A percentile compares a stretch with the other conserved stretches of the same genome.
Conservation (phyloP, 2,888 invertebrate species). For the Emmelina monodactyla region DNA sequence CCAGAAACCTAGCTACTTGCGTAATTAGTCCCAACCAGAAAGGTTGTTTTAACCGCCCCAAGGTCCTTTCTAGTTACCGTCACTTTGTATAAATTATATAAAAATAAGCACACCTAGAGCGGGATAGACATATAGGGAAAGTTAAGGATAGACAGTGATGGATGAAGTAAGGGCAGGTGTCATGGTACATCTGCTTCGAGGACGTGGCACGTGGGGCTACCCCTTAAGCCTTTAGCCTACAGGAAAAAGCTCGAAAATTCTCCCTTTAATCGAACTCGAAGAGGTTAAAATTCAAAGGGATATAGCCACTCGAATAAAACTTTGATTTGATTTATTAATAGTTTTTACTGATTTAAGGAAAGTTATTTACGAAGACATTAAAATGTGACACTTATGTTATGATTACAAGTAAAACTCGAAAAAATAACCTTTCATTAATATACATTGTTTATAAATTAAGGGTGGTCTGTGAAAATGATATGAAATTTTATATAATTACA, state of each 20-base stretch:
- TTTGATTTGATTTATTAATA: no score
- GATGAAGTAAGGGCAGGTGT: conserved; percentile 58
- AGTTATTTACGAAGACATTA: no score
- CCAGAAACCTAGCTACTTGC: conserved; percentile 18
- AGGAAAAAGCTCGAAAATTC: conserved; percentile 49
- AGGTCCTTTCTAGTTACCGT: conserved; percentile 61
- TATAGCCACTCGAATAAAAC: no score
- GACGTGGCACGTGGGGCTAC: conserved; percentile 57
- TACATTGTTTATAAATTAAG: no score
- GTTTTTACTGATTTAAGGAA: no score
- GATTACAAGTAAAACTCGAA: no score
- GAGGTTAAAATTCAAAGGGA: no score
- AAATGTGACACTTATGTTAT: no score
- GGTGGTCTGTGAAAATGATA: no score
- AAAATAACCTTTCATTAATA: no score
- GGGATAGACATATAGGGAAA: conserved; percentile 35
- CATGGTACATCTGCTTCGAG: conserved; percentile 55
- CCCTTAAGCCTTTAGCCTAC: conserved; percentile 27
- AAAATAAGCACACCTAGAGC: conserved; percentile 55
- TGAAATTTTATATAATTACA: no score
- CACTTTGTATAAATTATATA: conserved; percentile 64
- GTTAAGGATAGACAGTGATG: conserved; percentile 41
- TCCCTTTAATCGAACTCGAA: conserved; percentile 18
- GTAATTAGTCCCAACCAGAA: conserved; percentile 40
- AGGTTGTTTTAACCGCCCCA: conserved; percentile 54